These are phyloP conservation scores for Catharus bicknelli DNA, from an alignment of 2,113 vertebrate genomes.

Conservation along the genomic window DNA sequence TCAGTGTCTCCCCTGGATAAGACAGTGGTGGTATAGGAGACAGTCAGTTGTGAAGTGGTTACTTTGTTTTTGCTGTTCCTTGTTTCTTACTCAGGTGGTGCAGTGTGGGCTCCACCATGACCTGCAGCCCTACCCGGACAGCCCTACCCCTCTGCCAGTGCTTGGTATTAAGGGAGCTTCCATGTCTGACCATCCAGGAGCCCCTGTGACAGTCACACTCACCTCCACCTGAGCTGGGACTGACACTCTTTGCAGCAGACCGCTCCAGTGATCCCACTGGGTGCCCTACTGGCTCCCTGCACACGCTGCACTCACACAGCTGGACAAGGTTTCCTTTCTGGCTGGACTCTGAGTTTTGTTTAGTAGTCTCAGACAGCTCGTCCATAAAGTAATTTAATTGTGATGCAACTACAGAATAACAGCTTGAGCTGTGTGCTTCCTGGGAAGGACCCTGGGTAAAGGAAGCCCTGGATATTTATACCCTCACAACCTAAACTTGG, in stretches of 20 bases:
- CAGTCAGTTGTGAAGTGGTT: not conserved
- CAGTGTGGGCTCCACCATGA: accelerated
- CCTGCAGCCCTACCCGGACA: accelerated
- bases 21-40: not conserved
- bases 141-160: too few species aligned
- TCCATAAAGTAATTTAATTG: not conserved
- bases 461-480: not conserved
- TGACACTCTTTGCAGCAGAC: not conserved
- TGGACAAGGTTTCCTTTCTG: not conserved
- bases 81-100: not conserved
- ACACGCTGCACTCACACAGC: not conserved
- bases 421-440: not conserved
- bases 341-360: not conserved
- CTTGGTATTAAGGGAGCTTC: not conserved
- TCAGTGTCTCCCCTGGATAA: not conserved
- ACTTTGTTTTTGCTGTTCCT: not conserved
- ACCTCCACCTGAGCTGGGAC: not conserved
- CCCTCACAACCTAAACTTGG: not conserved
- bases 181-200: not conserved
- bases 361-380: not conserved
- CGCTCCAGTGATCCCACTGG: not conserved
- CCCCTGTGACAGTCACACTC: not conserved
- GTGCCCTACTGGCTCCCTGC: not conserved
- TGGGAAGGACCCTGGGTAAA: not conserved
- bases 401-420: not conserved